Percentiles rank a stretch among this genome's conserved stretches.
These are phyloP conservation scores for Sebastes matsubarae DNA, from an alignment of 2,797 vertebrate genomes.

Conservation along the genomic window DNA sequence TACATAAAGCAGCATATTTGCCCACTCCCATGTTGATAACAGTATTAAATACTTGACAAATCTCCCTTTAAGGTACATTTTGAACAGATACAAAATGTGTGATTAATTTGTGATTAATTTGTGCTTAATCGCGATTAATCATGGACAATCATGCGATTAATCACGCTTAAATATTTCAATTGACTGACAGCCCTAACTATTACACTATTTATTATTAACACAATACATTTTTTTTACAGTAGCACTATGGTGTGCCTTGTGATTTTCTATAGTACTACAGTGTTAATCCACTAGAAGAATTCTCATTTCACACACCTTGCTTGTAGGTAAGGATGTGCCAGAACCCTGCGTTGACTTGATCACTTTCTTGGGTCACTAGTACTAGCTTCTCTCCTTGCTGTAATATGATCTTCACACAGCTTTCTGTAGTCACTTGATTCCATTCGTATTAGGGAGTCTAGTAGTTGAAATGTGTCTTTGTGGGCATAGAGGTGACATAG, in stretches of 20 bases:
- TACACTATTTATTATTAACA: neutral
- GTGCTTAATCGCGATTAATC: no score
- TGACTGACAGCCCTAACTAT: neutral
- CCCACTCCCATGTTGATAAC: no score
- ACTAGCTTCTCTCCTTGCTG: neutral
- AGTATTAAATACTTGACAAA: no score
- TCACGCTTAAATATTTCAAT: no score
- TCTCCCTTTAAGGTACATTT: no score
- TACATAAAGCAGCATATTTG: no score
- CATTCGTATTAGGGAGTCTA: neutral
- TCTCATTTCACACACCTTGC: neutral
- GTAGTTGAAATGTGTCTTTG: neutral
- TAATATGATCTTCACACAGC: neutral
- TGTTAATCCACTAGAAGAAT: neutral
- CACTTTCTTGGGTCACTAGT: neutral
- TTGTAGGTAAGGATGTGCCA: neutral
- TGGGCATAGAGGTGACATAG: neutral
- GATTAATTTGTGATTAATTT: no score
- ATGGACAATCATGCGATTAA: no score
- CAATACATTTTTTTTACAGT: neutral
- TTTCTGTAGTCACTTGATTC: neutral
- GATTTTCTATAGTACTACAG: neutral
- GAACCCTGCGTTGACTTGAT: neutral
- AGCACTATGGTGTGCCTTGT: neutral
- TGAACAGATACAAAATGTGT: no score